Percentiles rank a stretch among this genome's conserved stretches.
Evolutionary conservation across 2,888 invertebrate genomes (phyloP).

Genomic region (Aromia moschata): DNA sequence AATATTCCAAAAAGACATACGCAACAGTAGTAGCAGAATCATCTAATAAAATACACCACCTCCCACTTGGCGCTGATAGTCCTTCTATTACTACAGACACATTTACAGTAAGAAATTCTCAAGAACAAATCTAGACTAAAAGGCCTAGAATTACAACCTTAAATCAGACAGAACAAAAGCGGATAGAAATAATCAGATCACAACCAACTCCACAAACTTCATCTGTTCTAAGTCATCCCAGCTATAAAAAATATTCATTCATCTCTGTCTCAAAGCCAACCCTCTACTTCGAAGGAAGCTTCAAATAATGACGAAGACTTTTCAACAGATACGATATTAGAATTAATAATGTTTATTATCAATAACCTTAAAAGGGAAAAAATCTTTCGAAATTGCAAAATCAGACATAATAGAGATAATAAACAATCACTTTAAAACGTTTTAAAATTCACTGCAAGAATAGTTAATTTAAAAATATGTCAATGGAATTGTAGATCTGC

Average conservation of each 20-base stretch:
- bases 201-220: too few species aligned
- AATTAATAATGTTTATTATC: too few species aligned
- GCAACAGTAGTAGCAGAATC: constrained; percentile 3
- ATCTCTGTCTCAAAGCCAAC: too few species aligned
- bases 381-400: too few species aligned
- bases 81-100: background rate
- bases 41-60: background rate
- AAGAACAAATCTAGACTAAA: too few species aligned
- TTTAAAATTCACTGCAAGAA: constrained; percentile 14
- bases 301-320: too few species aligned
- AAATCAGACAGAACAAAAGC: background rate
- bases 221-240: too few species aligned
- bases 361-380: too few species aligned
- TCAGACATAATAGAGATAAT: background rate
- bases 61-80: background rate
- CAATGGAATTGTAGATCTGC: too few species aligned
- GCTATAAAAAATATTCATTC: too few species aligned
- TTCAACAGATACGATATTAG: too few species aligned
- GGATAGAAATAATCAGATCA: background rate
- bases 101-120: background rate
- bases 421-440: constrained; percentile 3
- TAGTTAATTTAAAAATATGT: constrained; percentile 11
- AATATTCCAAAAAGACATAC: constrained; percentile 9
- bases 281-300: too few species aligned
- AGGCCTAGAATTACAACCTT: background rate